Conservation (phyloP, 2,113 vertebrate genomes). For the Tragelaphus strepsiceros region DNA sequence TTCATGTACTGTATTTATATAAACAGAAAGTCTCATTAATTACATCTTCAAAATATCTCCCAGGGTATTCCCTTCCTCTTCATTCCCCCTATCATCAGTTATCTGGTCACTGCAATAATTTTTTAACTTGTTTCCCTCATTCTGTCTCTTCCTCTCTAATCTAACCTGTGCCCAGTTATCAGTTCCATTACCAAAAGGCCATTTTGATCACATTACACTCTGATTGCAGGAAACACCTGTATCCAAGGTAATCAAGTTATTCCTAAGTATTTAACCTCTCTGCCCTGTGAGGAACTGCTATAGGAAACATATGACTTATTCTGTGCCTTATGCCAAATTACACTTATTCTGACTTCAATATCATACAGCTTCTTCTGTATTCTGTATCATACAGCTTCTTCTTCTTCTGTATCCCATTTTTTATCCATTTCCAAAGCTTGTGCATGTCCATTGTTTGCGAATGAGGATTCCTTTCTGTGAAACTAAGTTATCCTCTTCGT, state of each 20-base stretch:
- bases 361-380: neutral
- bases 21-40: neutral
- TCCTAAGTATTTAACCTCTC: neutral
- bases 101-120: neutral
- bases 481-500: neutral
- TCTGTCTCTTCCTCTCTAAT: neutral
- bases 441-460: neutral
- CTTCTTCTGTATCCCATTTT: neutral
- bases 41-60: neutral
- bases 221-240: neutral
- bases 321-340: neutral
- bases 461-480: neutral
- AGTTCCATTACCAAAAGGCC: neutral
- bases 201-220: neutral
- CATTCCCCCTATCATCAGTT: neutral
- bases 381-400: too few species aligned
- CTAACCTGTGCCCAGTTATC: neutral
- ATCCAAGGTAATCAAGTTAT: neutral
- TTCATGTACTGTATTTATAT: neutral
- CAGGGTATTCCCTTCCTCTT: neutral
- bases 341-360: neutral
- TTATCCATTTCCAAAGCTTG: neutral
- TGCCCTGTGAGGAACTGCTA: neutral
- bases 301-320: neutral
- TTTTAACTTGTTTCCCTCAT: neutral